Evolutionary conservation across 1,140 invertebrate species (phyloP).

Genomic region (Zaprionus gabonicus): DNA sequence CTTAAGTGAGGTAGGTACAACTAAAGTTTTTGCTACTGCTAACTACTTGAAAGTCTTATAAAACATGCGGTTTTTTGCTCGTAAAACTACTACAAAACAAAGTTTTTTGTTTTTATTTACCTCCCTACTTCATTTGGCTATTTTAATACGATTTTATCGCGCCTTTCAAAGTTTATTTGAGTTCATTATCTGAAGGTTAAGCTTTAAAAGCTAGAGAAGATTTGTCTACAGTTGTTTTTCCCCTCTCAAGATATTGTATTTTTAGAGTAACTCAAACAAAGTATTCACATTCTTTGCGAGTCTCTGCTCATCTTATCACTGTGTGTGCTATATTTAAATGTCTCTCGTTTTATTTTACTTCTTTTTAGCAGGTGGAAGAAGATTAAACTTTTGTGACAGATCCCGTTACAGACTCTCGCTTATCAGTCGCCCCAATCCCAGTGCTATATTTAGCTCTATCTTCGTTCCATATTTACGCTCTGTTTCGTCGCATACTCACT

Average conservation of each 20-base stretch:
- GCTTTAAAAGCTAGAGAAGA: background rate
- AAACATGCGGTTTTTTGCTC: background rate
- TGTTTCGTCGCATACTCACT: constrained; percentile 85
- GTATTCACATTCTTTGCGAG: background rate
- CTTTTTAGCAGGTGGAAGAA: background rate
- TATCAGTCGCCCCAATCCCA: background rate
- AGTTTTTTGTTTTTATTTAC: background rate
- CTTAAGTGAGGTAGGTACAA: background rate
- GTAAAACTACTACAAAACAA: background rate
- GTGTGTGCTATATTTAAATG: constrained; percentile 5
- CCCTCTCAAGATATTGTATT: constrained; percentile 7
- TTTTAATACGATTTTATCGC: background rate
- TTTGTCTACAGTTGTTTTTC: background rate
- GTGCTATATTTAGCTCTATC: background rate
- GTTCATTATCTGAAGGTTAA: constrained; percentile 11
- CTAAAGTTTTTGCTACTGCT: background rate
- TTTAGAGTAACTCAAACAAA: background rate
- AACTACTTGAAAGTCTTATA: background rate
- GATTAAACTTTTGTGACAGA: background rate
- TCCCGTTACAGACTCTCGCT: background rate
- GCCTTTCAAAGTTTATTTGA: background rate
- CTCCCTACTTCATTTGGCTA: background rate
- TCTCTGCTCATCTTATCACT: constrained; percentile 6
- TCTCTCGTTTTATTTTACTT: background rate
- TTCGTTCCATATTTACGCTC: background rate